phyloP scores from a whole-genome alignment of 2,113 vertebrate species.

The Chionis minor region DNA sequence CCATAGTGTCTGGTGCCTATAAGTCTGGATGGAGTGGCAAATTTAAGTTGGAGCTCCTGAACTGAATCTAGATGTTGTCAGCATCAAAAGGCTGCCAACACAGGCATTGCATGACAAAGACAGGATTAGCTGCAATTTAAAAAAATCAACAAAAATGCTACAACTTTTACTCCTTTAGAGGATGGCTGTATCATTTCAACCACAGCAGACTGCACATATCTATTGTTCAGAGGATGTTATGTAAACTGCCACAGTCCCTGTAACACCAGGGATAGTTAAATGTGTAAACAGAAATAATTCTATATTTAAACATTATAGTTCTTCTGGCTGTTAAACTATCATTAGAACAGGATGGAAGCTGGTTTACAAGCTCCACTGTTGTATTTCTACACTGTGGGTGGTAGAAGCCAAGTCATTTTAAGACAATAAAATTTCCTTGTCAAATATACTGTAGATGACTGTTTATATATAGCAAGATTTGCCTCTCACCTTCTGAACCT shows the following conservation, averaged over 20 bases:
- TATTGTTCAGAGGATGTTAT: neutral
- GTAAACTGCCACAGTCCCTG: constrained; percentile 34
- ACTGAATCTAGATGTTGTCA: constrained; percentile 12
- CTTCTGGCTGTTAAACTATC: constrained; percentile 62
- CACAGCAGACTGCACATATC: neutral
- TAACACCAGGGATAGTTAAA: constrained; percentile 42
- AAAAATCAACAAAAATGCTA: neutral
- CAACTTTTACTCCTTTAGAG: constrained; percentile 35
- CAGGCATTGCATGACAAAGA: constrained; percentile 17
- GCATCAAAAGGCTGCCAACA: neutral
- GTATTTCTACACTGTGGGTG: constrained; percentile 55
- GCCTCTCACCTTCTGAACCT: constrained; percentile 61
- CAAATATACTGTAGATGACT: constrained; percentile 57
- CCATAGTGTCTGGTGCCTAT: constrained; percentile 13
- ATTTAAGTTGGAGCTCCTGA: constrained; percentile 1
- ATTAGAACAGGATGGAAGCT: constrained; percentile 55
- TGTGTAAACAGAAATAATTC: constrained; percentile 64
- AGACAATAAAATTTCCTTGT: constrained; percentile 67
- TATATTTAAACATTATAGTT: constrained; percentile 60
- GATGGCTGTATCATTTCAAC: constrained; percentile 14
- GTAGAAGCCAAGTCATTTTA: constrained; percentile 60
- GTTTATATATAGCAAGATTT: constrained; percentile 58
- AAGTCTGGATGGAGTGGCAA: neutral
- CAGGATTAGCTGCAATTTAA: neutral
- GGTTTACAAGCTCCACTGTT: constrained; percentile 51